Evolutionary conservation across 2,888 invertebrate genomes (phyloP).

Genomic region (Eupithecia pulchellata): DNA sequence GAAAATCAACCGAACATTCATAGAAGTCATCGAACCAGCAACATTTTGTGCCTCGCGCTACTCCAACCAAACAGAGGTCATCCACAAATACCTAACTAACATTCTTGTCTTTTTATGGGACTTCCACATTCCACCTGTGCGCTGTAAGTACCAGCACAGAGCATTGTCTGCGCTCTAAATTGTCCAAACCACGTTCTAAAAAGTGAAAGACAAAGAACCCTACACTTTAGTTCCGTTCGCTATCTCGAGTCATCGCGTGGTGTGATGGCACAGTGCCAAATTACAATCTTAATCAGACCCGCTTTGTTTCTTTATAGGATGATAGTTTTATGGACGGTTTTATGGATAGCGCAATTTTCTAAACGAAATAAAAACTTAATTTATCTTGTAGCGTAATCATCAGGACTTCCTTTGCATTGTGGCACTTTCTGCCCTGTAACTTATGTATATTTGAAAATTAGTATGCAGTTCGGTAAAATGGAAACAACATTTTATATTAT

Average conservation of each 20-base stretch:
- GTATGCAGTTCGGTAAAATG: not conserved
- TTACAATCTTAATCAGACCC: not conserved
- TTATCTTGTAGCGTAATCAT: not conserved
- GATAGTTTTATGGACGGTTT: not conserved
- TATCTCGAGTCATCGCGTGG: conserved; percentile 1
- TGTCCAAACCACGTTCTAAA: not conserved
- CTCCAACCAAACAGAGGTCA: not conserved
- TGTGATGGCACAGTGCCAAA: conserved; percentile 5
- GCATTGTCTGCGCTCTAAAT: conserved; percentile 6
- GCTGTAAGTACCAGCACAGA: not conserved
- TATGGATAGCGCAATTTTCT: not conserved
- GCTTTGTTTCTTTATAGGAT: conserved; percentile 6
- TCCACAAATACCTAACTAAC: not conserved
- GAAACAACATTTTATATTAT: not conserved
- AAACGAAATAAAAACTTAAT: not conserved
- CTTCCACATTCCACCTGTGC: not conserved
- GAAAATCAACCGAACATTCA: not conserved
- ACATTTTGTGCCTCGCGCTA: not conserved
- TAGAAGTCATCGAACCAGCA: conserved; percentile 1
- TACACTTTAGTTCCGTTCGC: conserved; percentile 1
- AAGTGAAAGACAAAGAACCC: not conserved
- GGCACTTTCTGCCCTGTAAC: not conserved
- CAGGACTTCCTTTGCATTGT: not conserved
- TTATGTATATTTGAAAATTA: too few relatives aligned
- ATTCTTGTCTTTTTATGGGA: not conserved